Percentiles rank a stretch among this genome's conserved stretches.
Conservation (phyloP, 2,113 vertebrate genomes). For the Macquaria australasica region DNA sequence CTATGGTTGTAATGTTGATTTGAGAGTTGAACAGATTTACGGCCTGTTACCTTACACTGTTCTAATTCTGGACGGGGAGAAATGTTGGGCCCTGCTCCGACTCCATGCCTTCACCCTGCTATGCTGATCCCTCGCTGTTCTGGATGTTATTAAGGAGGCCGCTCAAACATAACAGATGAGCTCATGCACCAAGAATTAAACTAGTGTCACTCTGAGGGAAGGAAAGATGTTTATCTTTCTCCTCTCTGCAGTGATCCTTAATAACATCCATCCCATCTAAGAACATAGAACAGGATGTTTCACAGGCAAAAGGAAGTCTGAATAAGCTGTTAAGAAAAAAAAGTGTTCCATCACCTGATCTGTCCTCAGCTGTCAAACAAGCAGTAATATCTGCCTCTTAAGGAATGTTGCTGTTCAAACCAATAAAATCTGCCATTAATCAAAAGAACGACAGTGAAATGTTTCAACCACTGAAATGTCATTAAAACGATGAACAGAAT, state of each 20-base stretch:
- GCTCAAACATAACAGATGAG: constrained; percentile 79
- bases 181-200: constrained; percentile 75
- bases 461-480: constrained; percentile 1
- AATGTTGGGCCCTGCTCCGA: constrained; percentile 28
- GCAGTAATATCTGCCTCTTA: constrained; percentile 9
- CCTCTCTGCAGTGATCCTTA: constrained; percentile 47
- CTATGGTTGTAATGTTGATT: constrained; percentile 72
- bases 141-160: constrained; percentile 78
- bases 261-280: constrained; percentile 50
- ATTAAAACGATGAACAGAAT: constrained; percentile 32
- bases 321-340: constrained; percentile 21
- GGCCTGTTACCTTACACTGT: constrained; percentile 72
- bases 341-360: constrained; percentile 16
- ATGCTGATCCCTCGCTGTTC: constrained; percentile 63
- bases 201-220: constrained; percentile 68
- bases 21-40: constrained; percentile 69
- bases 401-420: constrained; percentile 14
- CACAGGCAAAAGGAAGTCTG: constrained; percentile 31
- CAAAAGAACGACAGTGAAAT: neutral
- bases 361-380: constrained; percentile 32
- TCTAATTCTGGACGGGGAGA: constrained; percentile 68
- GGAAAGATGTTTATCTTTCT: constrained; percentile 72
- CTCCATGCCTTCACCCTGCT: constrained; percentile 47
- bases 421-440: constrained; percentile 25
- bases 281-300: constrained; percentile 52